Base-by-base conservation (phyloP, 2,888 invertebrate species). In the Plebejus argus region DNA sequence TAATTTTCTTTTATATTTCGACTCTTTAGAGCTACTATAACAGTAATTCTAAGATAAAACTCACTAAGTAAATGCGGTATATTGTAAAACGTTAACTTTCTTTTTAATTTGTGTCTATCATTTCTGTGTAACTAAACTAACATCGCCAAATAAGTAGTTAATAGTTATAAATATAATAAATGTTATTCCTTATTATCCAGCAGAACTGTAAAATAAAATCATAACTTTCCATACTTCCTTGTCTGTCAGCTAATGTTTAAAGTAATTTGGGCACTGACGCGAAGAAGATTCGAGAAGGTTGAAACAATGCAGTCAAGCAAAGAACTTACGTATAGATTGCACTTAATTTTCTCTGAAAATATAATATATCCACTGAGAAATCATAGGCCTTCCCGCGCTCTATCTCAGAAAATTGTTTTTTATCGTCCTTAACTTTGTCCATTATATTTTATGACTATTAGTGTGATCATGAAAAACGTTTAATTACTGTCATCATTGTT, bases 251-350 rank as follows among this genome's bases (percentile, higher is more conserved):
- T 66, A 66, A 66, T 66, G 18, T 28, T 28, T 6, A 33, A 66
- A 66, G 66, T 66, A 66, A 66, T 66, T 33, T 66, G 5, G 28
- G 28, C 28, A 66, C 28, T 28, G 28, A 66, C 5, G 33, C 66
- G 66, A 66, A 66, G 15, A 66, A 66, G 66, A 18, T 33, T 15
- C 66, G 6, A 61, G 61, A 61, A 23, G 66, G 66, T 33, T 66
- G 28, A 66, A 33, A 33, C 66, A 18, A 61, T 28, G 66, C 66
- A 28, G 66, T 28, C 66, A 66, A 66, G 66, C 66, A 66, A 66
- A 28, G 66, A 15, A 10, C 61, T 28, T 28, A 53, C 53, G 53
- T 53, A 15, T 49, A 66, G 23, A 66, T 66, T 66, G 28, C 49
- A 49, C 15, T 15, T 66, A 28, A 66, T 15, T 28, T 15, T 61